Percentiles rank a stretch among this genome's conserved stretches.
Evolutionary conservation across 23 tunicate species (phyloP).

Genomic region (Botrylloides violaceus): DNA sequence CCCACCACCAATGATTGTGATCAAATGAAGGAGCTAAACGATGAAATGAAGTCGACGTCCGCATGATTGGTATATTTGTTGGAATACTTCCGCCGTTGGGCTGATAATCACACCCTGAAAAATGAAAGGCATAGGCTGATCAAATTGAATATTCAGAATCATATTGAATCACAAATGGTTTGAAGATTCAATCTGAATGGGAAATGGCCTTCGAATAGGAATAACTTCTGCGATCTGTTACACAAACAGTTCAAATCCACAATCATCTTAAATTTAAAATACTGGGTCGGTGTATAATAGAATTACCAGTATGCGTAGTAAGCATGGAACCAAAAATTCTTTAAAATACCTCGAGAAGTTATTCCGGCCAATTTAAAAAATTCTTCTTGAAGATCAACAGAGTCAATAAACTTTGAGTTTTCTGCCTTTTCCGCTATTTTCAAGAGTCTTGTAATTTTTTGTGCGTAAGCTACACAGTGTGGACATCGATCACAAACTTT

Average conservation of each 20-base stretch:
- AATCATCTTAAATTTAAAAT: too few species aligned
- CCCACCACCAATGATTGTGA: constrained; percentile 21
- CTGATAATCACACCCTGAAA: background rate
- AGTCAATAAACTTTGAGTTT: background rate
- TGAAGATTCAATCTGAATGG: too few species aligned
- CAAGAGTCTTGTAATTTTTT: constrained; percentile 27
- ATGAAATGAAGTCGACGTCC: constrained; percentile 2
- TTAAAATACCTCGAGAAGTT: constrained; percentile 5
- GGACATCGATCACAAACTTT: constrained; percentile 76
- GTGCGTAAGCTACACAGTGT: constrained; percentile 47
- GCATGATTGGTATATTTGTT: background rate
- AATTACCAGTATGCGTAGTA: too few species aligned
- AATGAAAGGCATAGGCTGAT: too few species aligned
- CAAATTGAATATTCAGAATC: too few species aligned
- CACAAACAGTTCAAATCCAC: too few species aligned
- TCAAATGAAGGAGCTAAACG: constrained; percentile 20
- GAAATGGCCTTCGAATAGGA: too few species aligned
- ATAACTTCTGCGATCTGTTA: too few species aligned
- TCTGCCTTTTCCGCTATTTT: constrained; percentile 12
- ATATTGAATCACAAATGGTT: too few species aligned
- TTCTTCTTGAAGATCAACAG: background rate
- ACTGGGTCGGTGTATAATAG: too few species aligned
- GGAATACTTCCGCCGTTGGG: background rate
- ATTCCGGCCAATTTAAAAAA: background rate
- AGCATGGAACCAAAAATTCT: background rate